Conservation (phyloP, 1,140 invertebrate species). For the Drosophila punjabiensis region DNA sequence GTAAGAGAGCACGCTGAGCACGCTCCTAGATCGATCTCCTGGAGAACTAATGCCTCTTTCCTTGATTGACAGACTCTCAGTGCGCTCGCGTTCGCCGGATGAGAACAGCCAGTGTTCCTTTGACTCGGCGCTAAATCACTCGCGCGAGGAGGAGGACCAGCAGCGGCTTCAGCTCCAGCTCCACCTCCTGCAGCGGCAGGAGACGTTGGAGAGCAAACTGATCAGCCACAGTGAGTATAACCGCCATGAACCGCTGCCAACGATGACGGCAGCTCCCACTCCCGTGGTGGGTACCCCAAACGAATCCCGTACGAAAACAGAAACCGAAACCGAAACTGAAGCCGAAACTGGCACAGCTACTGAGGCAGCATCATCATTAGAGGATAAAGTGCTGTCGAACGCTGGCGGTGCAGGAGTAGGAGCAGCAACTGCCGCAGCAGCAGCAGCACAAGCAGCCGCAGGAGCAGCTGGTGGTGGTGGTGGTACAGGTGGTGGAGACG, state of each 20-base stretch:
- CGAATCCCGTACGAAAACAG: conserved; percentile 8
- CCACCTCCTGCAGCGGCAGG: conserved; percentile 34
- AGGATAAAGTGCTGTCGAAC: conserved; percentile 9
- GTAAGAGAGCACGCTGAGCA: no score
- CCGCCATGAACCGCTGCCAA: neutral
- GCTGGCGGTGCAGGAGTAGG: conserved; percentile 15
- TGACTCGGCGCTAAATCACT: conserved; percentile 93
- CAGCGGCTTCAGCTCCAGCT: conserved; percentile 45
- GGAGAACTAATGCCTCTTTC: neutral
- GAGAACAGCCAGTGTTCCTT: conserved; percentile 92
- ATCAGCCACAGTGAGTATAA: conserved; percentile 72
- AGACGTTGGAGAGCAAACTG: conserved; percentile 53
- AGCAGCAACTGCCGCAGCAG: conserved; percentile 1
- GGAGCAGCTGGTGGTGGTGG: conserved; percentile 12
- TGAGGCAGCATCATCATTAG: conserved; percentile 5
- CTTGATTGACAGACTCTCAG: conserved; percentile 86
- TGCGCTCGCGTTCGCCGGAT: conserved; percentile 89
- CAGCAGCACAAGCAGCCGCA: neutral
- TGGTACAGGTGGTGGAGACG: conserved; percentile 12
- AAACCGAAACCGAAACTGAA: conserved; percentile 1
- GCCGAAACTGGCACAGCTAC: no score
- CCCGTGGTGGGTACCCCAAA: conserved; percentile 27
- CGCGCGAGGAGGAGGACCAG: conserved; percentile 90
- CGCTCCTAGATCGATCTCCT: no score
- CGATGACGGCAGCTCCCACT: neutral